These are phyloP conservation scores for Cygnus olor DNA, from an alignment of 2,797 vertebrate genomes.

Conservation along the genomic window DNA sequence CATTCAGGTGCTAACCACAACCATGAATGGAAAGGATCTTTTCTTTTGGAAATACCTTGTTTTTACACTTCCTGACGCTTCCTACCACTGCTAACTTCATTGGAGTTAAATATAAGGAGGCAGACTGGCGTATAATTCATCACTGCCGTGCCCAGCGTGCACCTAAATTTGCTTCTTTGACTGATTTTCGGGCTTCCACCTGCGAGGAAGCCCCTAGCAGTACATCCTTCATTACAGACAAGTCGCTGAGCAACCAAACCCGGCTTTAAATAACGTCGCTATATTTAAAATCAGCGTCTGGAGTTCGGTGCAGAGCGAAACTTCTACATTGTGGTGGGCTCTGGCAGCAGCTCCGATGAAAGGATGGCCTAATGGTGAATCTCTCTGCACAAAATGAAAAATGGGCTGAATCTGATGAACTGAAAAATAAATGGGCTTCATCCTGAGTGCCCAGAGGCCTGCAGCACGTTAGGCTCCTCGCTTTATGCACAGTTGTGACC, in stretches of 20 bases:
- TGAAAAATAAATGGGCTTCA: background rate
- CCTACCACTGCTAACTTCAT: background rate
- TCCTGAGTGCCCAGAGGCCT: fast-evolving
- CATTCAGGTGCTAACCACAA: background rate
- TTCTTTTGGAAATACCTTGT: background rate
- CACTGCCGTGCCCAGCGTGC: background rate
- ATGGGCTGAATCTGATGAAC: fast-evolving
- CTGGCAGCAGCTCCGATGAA: background rate
- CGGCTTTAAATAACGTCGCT: background rate
- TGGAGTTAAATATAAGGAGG: background rate
- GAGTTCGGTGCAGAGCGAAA: background rate
- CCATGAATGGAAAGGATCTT: fast-evolving
- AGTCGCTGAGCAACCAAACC: constrained; percentile 1
- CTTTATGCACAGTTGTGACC: fast-evolving
- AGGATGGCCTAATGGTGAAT: background rate
- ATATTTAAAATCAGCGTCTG: background rate
- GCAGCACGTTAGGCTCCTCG: background rate
- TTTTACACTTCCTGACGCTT: background rate
- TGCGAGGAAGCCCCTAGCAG: background rate
- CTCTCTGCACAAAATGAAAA: background rate
- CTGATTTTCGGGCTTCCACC: background rate
- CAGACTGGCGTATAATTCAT: background rate
- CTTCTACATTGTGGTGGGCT: background rate
- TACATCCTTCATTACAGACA: background rate
- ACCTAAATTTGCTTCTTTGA: background rate